phyloP scores from a whole-genome alignment of 2,113 vertebrate species.

The Rana temporaria region DNA sequence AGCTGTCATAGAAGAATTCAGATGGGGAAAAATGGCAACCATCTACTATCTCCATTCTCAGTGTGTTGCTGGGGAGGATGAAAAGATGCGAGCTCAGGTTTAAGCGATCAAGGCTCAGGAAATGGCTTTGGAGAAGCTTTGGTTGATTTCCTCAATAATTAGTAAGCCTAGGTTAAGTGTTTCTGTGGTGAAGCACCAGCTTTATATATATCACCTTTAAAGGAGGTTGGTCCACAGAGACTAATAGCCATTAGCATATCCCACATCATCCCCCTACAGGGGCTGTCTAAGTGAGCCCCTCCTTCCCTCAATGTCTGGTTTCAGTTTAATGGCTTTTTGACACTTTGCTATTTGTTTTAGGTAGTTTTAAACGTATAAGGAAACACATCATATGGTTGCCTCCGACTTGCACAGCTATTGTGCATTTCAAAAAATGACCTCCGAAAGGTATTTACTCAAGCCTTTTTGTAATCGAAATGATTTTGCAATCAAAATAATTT shows the following conservation, averaged over 20 bases:
- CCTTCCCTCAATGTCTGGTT: conserved; percentile 60
- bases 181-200: conserved; percentile 73
- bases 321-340: conserved; percentile 59
- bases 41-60: conserved; percentile 81
- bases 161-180: conserved; percentile 70
- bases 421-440: background rate
- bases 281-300: conserved; percentile 67
- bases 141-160: conserved; percentile 66
- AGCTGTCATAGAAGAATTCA: conserved; percentile 87
- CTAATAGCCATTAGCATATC: conserved; percentile 89
- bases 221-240: conserved; percentile 82
- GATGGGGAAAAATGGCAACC: conserved; percentile 84
- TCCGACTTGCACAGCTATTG: conserved; percentile 56
- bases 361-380: conserved; percentile 57
- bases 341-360: conserved; percentile 62
- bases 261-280: conserved; percentile 73
- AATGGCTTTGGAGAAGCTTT: conserved; percentile 23
- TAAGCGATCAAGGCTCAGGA: conserved; percentile 30
- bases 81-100: background rate
- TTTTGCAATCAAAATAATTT: too few species aligned
- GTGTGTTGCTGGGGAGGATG: background rate
- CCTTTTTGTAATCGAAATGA: too few species aligned
- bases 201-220: conserved; percentile 83
- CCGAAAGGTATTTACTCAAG: too few species aligned
- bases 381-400: conserved; percentile 36